phyloP scores from a whole-genome alignment of 37 sponge, comb jelly and placozoan genomes.

The Crambe crambe region DNA sequence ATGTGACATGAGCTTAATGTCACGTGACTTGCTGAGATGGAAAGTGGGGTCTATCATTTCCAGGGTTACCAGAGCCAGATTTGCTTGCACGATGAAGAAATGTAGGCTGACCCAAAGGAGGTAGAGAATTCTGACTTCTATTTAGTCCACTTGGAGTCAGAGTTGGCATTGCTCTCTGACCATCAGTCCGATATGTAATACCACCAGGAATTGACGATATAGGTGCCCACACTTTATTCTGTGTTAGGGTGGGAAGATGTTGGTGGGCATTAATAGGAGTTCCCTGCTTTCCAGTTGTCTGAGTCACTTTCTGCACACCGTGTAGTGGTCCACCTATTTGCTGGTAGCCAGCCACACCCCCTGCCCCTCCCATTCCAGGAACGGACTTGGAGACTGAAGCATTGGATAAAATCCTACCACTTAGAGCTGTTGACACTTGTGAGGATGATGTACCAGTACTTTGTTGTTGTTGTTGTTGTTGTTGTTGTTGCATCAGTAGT shows the following conservation, averaged over 20 bases:
- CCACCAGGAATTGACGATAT: not conserved
- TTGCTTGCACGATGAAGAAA: not conserved
- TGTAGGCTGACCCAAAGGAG: not conserved
- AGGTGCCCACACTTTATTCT: not conserved
- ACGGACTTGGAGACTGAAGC: not conserved
- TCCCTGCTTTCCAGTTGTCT: not conserved
- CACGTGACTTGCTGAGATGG: conserved; percentile 35
- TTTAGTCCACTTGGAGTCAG: not conserved
- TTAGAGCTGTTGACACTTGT: not conserved
- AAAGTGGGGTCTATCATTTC: conserved; percentile 15
- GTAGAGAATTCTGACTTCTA: conserved; percentile 8
- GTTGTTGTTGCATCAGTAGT: not conserved
- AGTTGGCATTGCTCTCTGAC: conserved; percentile 11
- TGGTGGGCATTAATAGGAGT: not conserved
- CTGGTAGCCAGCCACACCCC: not conserved
- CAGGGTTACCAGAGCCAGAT: not conserved
- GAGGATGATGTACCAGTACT: not conserved
- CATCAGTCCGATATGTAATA: not conserved
- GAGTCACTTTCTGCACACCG: not conserved
- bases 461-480: not conserved
- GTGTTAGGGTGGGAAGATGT: not conserved
- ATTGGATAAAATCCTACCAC: not conserved
- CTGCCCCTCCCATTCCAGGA: not conserved
- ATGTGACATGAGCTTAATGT: not conserved
- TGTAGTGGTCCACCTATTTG: not conserved